Evolutionary conservation across 2,113 vertebrate genomes (phyloP).

Genomic region (Lasiurus cinereus): DNA sequence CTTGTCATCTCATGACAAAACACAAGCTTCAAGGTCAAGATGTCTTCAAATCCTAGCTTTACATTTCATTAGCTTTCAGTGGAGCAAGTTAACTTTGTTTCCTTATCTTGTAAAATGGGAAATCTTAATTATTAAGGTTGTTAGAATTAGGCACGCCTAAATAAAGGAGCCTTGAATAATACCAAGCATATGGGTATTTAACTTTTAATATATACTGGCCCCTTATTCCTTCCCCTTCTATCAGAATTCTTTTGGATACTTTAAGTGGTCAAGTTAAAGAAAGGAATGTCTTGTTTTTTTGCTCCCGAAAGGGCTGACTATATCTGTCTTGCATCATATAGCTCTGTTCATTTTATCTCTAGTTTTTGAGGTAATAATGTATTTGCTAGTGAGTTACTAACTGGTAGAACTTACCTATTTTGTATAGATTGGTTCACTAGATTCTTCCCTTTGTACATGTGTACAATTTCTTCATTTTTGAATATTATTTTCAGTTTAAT

Average conservation of each 20-base stretch:
- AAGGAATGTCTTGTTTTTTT: neutral
- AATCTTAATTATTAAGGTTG: neutral
- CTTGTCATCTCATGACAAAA: too few relatives aligned
- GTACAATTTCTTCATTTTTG: neutral
- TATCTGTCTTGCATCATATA: neutral
- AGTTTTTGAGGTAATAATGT: neutral
- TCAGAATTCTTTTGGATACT: neutral
- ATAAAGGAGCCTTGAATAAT: conserved; percentile 15
- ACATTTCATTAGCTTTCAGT: neutral
- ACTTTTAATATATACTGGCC: neutral
- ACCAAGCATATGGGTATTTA: conserved; percentile 24
- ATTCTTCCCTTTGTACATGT: conserved; percentile 20
- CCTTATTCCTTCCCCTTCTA: neutral
- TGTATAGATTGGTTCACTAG: neutral
- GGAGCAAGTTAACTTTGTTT: conserved; percentile 48
- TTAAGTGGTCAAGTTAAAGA: neutral
- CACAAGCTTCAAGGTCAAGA: too few relatives aligned
- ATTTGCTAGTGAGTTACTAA: conserved; percentile 47
- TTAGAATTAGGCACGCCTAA: conserved; percentile 34
- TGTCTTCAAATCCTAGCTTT: too few relatives aligned
- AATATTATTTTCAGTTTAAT: conserved; percentile 37
- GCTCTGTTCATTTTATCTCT: neutral
- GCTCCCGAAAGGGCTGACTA: neutral
- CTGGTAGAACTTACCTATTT: conserved; percentile 4
- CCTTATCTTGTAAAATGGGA: conserved; percentile 50